phyloP scores from a whole-genome alignment of 1,140 invertebrate genomes.

The Panagrolaimus sp. region DNA sequence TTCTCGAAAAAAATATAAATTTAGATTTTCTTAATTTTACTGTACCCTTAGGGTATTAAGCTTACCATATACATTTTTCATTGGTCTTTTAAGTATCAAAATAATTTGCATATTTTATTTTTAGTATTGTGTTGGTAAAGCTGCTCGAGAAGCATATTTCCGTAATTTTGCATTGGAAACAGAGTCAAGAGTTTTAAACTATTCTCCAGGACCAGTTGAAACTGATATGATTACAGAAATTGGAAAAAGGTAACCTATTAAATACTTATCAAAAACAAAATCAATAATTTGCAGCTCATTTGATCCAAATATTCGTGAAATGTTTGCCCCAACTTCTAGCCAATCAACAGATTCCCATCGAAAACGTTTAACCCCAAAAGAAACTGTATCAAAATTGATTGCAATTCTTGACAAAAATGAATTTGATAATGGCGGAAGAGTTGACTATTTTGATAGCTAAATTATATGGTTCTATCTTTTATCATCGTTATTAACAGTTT shows the following conservation, averaged over 20 bases:
- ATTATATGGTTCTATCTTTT: too few species aligned
- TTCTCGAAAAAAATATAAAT: too few species aligned
- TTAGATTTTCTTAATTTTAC: background rate
- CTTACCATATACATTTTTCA: background rate
- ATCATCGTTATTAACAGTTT: too few species aligned
- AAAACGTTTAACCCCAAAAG: conserved; percentile 70
- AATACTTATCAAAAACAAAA: conserved; percentile 62
- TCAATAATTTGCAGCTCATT: conserved; percentile 65
- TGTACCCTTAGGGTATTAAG: too few species aligned
- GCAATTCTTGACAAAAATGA: conserved; percentile 69
- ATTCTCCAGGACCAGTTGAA: conserved; percentile 84
- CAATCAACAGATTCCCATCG: conserved; percentile 58
- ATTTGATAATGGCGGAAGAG: conserved; percentile 74
- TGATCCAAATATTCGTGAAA: conserved; percentile 53
- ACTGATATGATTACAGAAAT: conserved; percentile 79
- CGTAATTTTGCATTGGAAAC: conserved; percentile 75
- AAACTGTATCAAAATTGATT: conserved; percentile 73
- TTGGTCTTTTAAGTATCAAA: background rate
- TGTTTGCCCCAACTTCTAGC: conserved; percentile 12
- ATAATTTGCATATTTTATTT: conserved; percentile 19
- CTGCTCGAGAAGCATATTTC: conserved; percentile 85
- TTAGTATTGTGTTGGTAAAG: conserved; percentile 62
- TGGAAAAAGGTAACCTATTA: conserved; percentile 60
- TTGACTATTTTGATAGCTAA: conserved; percentile 75
- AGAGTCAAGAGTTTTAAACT: conserved; percentile 73